phyloP scores from a whole-genome alignment of 2,113 vertebrate species.

The Actenoides hombroni region DNA sequence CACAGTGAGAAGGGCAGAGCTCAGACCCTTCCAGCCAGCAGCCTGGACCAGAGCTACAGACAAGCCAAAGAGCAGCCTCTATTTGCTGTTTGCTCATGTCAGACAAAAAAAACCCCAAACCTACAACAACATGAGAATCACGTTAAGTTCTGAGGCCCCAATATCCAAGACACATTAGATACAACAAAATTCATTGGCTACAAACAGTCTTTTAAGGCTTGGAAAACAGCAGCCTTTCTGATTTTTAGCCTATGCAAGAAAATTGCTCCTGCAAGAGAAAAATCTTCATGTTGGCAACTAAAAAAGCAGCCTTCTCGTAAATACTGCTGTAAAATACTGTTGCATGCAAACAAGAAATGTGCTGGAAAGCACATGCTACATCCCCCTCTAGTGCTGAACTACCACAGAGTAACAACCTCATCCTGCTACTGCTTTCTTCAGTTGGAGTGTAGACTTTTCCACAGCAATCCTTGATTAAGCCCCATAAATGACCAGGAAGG shows the following conservation, averaged over 20 bases:
- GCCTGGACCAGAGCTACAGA: not conserved
- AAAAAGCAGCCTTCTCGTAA: constrained; percentile 31
- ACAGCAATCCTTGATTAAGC: not conserved
- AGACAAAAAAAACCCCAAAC: not conserved
- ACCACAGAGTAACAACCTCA: not conserved
- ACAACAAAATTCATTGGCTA: not conserved
- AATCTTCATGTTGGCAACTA: constrained; percentile 8
- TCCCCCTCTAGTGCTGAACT: constrained; percentile 64
- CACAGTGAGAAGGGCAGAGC: not conserved
- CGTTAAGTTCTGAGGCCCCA: not conserved
- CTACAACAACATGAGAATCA: not conserved
- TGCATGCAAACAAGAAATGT: not conserved
- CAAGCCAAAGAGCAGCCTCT: not conserved
- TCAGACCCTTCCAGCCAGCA: not conserved
- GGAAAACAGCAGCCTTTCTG: not conserved
- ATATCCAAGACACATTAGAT: not conserved
- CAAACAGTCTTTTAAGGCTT: not conserved
- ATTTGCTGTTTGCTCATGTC: not conserved
- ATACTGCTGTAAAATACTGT: constrained; percentile 22
- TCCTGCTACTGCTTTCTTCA: not conserved
- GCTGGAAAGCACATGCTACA: constrained; percentile 51
- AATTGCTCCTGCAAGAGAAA: constrained; percentile 29
- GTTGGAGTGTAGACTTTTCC: not conserved
- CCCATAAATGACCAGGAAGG: not conserved
- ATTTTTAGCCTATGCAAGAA: not conserved